Evolutionary conservation across 2,888 invertebrate genomes (phyloP).

Genomic region (Oligia strigilis): DNA sequence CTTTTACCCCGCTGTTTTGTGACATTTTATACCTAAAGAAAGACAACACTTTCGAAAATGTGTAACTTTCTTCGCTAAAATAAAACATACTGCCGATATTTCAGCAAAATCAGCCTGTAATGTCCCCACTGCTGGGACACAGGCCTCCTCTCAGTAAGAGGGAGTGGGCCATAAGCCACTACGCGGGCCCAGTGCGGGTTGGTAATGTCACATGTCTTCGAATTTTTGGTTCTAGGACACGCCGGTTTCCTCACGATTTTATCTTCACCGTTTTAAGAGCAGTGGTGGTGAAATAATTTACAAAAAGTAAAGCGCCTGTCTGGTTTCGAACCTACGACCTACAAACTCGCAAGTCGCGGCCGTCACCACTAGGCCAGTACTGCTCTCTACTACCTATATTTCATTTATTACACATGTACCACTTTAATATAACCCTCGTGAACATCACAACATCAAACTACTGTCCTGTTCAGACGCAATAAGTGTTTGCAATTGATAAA

Average conservation of each 20-base stretch:
- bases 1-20: too few species aligned
- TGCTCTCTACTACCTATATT: not conserved
- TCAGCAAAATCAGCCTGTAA: too few species aligned
- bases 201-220: not conserved
- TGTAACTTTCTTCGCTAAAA: too few species aligned
- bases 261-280: not conserved
- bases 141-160: too few species aligned
- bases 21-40: too few species aligned
- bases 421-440: slow-evolving; percentile 19
- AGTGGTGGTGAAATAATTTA: not conserved
- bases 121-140: too few species aligned
- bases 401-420: slow-evolving; percentile 2
- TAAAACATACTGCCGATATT: too few species aligned
- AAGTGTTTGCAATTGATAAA: slow-evolving; percentile 71
- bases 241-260: not conserved
- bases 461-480: slow-evolving; percentile 57
- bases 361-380: not conserved
- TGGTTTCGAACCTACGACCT: not conserved
- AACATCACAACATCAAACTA: slow-evolving; percentile 51
- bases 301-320: not conserved
- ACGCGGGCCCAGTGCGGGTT: not conserved
- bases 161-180: too few species aligned
- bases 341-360: not conserved
- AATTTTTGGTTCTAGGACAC: not conserved
- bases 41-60: too few species aligned